Base-by-base conservation (phyloP, 1,140 invertebrate genomes). In the Diorhabda elongata region DNA sequence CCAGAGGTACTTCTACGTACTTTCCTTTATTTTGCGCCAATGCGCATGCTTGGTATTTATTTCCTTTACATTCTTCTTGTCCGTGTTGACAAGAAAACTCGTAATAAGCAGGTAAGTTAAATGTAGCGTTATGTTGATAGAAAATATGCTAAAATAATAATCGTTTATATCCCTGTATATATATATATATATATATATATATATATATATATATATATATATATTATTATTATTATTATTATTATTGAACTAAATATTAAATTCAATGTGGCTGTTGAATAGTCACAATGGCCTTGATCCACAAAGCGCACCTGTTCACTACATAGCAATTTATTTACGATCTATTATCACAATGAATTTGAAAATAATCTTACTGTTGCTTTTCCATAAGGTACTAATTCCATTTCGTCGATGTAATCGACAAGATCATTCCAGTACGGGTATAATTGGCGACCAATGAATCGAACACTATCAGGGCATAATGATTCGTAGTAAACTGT, bases 331-430 rank as follows among this genome's bases (percentile, higher is more conserved):
- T 26, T 26, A 26, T 26, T 26, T 26, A 26, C 26, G 26, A 26
- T 26, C 26, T 26, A 26, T 26, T 26, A 26, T 26, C 26, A 26
- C 26, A 26, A 26, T 26, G 26, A 1, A 26, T 26, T 26, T 26
- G 26, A 26, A 26, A 26, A 26, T 26, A 26, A 26, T 26, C 26
- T 83, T 82, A 90, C 88, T 75, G 77, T 65, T 3, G 93, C 90
- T 82, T 95, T 94, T 69, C 94, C 94, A 78, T 90, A 95, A 1
- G 94, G 92, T 64, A 90, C 83, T 44, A 87, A 84, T 41, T 82
- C 77, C 52, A 89, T 77, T n/a, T 83, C 76, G 3, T 89, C 75
- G 7, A 90, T 75, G 66, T 84, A 83, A 0, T 84, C 71, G 44
- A 73, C 62, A 69, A 78, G 52, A 87, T 73, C 8, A 77, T 71